A percentile compares a stretch with the other conserved stretches of the same genome.
Evolutionary conservation across 2,888 invertebrate genomes (phyloP).

Genomic region (Andrena flavipes): DNA sequence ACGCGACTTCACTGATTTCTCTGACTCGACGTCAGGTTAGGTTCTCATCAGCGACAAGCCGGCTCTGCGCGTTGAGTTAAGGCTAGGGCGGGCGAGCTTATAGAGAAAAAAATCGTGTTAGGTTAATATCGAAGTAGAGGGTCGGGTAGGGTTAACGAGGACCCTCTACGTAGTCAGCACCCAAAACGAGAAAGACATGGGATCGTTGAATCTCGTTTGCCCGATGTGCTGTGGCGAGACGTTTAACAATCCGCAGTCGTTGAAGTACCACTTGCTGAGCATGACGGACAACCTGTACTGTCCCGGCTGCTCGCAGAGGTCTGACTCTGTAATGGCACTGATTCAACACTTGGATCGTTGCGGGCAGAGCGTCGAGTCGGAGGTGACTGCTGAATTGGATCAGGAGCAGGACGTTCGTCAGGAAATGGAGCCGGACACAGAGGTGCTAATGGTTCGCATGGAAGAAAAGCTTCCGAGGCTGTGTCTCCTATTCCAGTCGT

Average conservation of each 20-base stretch:
- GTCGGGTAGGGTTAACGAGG: conserved; percentile 37
- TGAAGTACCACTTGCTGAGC: conserved; percentile 86
- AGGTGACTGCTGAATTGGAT: conserved; percentile 41
- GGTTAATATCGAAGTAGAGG: conserved; percentile 26
- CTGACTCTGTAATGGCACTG: conserved; percentile 86
- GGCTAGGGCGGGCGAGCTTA: conserved; percentile 26
- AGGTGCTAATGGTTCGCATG: conserved; percentile 61
- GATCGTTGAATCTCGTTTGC: conserved; percentile 86
- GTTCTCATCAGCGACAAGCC: conserved; percentile 43
- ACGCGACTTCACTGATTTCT: conserved; percentile 40
- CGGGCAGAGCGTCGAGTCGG: conserved; percentile 66
- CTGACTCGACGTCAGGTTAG: conserved; percentile 66
- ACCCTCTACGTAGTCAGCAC: conserved; percentile 2
- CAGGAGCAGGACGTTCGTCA: conserved; percentile 46
- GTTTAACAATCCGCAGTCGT: conserved; percentile 86
- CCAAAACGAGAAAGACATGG: conserved; percentile 83
- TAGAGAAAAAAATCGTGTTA: background rate
- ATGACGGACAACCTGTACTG: conserved; percentile 88
- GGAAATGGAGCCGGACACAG: conserved; percentile 42
- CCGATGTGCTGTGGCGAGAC: conserved; percentile 89
- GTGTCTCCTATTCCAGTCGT: background rate
- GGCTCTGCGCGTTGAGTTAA: conserved; percentile 37
- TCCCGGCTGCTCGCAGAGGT: conserved; percentile 87
- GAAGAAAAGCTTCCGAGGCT: background rate
- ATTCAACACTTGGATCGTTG: conserved; percentile 87